Conservation (phyloP, 2,797 vertebrate species). For the Gobionotothen gibberifrons region DNA sequence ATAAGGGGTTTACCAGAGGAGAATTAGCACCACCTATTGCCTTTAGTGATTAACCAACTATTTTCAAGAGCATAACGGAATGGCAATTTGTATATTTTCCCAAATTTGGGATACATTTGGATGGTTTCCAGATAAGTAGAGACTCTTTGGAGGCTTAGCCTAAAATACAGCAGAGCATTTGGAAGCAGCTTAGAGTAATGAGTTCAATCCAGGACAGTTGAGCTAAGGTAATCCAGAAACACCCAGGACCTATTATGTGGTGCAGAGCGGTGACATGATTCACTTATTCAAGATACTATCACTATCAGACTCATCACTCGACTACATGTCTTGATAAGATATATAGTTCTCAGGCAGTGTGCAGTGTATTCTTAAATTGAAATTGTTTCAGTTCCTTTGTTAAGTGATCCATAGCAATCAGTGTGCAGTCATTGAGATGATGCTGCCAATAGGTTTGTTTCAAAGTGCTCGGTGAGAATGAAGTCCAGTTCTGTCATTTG, state of each 20-base stretch:
- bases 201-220: neutral
- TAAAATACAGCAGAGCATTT: neutral
- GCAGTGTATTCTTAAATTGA: neutral
- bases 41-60: too few species aligned
- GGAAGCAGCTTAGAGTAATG: neutral
- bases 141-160: neutral
- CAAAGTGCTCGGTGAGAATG: conserved; percentile 19
- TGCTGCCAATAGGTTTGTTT: conserved; percentile 29
- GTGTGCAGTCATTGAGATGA: conserved; percentile 33
- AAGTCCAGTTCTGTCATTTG: conserved; percentile 26
- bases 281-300: neutral
- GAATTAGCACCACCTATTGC: too few species aligned
- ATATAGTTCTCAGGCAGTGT: neutral
- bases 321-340: neutral
- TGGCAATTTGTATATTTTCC: too few species aligned
- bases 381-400: neutral
- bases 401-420: conserved; percentile 28
- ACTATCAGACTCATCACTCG: neutral
- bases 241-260: neutral
- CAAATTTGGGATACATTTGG: too few species aligned
- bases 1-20: too few species aligned
- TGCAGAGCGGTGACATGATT: neutral
- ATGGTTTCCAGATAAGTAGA: neutral
- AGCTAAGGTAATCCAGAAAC: neutral
- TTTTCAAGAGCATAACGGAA: too few species aligned